These are phyloP conservation scores for Caenorhabditis parvicauda DNA, from an alignment of 2,888 invertebrate genomes.

Conservation along the genomic window DNA sequence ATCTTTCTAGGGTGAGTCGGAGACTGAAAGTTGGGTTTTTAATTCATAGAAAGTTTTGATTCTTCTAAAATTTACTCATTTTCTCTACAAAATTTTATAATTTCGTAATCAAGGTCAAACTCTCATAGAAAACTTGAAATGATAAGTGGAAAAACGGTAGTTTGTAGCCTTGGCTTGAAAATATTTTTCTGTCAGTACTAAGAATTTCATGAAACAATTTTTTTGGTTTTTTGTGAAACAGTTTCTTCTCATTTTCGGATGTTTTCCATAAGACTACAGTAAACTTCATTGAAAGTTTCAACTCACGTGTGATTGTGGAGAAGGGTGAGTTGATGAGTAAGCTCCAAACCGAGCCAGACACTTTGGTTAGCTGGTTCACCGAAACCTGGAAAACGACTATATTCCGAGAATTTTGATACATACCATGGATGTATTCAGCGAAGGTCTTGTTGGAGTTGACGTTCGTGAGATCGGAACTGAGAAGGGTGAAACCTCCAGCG, in stretches of 20 bases:
- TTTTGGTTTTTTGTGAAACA: not conserved
- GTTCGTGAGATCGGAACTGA: constrained; percentile 26
- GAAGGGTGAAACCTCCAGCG: constrained; percentile 46
- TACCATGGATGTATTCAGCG: not conserved
- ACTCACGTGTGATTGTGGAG: constrained; percentile 28
- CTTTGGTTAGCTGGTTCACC: constrained; percentile 26
- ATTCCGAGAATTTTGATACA: constrained; percentile 9
- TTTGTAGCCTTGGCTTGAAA: no score
- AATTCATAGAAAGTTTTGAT: no score
- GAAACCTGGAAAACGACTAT: constrained; percentile 27
- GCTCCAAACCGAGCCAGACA: constrained; percentile 45
- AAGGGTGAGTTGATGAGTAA: constrained; percentile 38
- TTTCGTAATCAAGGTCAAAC: no score
- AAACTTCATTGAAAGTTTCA: not conserved
- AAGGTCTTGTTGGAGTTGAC: constrained; percentile 24
- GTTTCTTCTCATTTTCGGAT: no score
- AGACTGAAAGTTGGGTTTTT: constrained; percentile 21
- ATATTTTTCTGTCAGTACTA: not conserved
- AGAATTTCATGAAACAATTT: not conserved
- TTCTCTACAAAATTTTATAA: no score
- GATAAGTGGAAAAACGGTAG: no score
- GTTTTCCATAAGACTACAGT: not conserved
- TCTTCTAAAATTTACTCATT: no score
- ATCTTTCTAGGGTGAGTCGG: constrained; percentile 37
- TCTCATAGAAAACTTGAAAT: not conserved